phyloP scores from a whole-genome alignment of 2,797 vertebrate species.

The Poeciliopsis presidionis region DNA sequence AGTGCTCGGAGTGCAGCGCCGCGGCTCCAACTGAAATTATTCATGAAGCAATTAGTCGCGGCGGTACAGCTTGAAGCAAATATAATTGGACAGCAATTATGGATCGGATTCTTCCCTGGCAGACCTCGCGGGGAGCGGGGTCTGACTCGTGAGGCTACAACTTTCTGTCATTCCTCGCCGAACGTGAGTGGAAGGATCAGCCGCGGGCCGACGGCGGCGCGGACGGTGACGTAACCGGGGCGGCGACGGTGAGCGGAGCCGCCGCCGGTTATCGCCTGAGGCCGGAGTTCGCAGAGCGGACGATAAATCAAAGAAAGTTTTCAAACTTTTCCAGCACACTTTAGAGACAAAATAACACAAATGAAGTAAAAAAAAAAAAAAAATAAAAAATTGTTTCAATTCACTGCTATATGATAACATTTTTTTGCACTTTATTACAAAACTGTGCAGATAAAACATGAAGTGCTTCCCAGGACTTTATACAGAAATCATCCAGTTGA shows the following conservation, averaged over 20 bases:
- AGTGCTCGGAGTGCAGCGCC: slow-evolving; percentile 42
- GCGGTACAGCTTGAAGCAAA: slow-evolving; percentile 72
- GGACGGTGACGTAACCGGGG: slow-evolving; percentile 7
- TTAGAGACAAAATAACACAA: too few relatives aligned
- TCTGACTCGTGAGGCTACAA: slow-evolving; percentile 51
- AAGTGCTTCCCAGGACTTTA: too few relatives aligned
- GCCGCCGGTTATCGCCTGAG: slow-evolving; percentile 61
- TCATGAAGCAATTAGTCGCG: slow-evolving; percentile 76
- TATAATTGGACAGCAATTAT: slow-evolving; percentile 79
- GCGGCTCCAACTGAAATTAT: slow-evolving; percentile 66
- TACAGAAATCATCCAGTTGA: too few relatives aligned
- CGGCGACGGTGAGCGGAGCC: slow-evolving; percentile 7
- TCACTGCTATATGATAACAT: too few relatives aligned
- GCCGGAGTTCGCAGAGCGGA: slow-evolving; percentile 17
- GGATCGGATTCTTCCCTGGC: slow-evolving; percentile 64
- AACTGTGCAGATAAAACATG: too few relatives aligned
- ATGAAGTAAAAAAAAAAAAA: too few relatives aligned
- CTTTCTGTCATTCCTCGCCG: slow-evolving; percentile 59
- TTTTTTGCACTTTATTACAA: too few relatives aligned
- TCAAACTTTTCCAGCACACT: too few relatives aligned
- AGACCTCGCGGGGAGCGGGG: slow-evolving; percentile 70
- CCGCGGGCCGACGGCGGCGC: slow-evolving; percentile 37
- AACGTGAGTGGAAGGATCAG: slow-evolving; percentile 47
- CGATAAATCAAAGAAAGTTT: slow-evolving; percentile 20
- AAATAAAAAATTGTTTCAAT: too few relatives aligned